Percentiles rank a stretch among this genome's conserved stretches.
These are phyloP conservation scores for Spodoptera exigua DNA, from an alignment of 2,888 invertebrate species.

Conservation along the genomic window DNA sequence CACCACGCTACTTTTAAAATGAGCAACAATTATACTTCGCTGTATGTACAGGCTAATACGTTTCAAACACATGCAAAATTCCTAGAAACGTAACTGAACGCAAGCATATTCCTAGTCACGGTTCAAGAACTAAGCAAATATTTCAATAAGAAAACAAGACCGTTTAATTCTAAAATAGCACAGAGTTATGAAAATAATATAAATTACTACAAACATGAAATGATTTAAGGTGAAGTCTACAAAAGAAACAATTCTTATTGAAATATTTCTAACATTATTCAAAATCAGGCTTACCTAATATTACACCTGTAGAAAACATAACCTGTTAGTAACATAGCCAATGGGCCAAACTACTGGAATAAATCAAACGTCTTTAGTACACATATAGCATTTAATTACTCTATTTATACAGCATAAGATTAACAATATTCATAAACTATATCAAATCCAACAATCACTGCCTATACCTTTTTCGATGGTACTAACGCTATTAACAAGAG, in stretches of 20 bases:
- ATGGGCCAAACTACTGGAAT: conserved; percentile 76
- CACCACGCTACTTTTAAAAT: conserved; percentile 41
- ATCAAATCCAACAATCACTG: conserved; percentile 89
- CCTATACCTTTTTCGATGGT: conserved; percentile 86
- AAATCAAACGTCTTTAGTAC: conserved; percentile 86
- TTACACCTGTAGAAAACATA: conserved; percentile 67
- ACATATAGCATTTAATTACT: conserved; percentile 89
- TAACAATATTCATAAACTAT: conserved; percentile 90
- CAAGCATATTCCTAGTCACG: conserved; percentile 55
- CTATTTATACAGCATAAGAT: conserved; percentile 89
- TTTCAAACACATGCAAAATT: conserved; percentile 65
- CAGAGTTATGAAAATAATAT: neutral
- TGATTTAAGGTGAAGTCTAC: neutral
- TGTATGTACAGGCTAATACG: conserved; percentile 42
- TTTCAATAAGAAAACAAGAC: conserved; percentile 63
- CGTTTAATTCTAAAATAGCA: neutral
- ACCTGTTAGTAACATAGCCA: conserved; percentile 73
- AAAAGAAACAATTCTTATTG: conserved; percentile 64
- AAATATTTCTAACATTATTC: conserved; percentile 69
- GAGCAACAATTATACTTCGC: conserved; percentile 34
- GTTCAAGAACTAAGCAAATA: conserved; percentile 46
- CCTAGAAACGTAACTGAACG: conserved; percentile 48
- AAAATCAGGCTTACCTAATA: conserved; percentile 83
- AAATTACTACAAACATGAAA: neutral
- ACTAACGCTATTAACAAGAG: conserved; percentile 87